Conservation (phyloP, 2,797 vertebrate species). For the Neoniphon sammara region DNA sequence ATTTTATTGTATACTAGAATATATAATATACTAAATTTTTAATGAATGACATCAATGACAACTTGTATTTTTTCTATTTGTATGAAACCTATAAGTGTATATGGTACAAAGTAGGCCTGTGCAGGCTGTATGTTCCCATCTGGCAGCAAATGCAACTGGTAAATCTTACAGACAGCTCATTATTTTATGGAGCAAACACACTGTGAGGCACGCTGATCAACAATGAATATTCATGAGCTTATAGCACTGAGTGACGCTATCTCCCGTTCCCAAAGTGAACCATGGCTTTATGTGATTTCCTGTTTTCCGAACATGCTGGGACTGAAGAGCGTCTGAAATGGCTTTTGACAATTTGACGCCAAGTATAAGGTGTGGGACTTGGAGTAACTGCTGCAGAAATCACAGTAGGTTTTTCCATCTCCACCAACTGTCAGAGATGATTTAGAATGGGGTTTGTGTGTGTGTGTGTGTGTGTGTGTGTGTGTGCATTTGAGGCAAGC, state of each 20-base stretch:
- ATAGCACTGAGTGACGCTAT: too few species aligned
- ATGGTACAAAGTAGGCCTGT: too few species aligned
- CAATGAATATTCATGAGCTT: background rate
- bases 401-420: background rate
- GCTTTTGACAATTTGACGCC: background rate
- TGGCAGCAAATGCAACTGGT: background rate
- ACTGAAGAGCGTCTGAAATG: background rate
- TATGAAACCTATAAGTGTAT: too few species aligned
- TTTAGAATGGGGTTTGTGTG: background rate
- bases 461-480: slow-evolving; percentile 14
- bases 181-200: background rate
- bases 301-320: background rate
- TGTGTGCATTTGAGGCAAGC: background rate
- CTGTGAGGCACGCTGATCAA: background rate
- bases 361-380: background rate
- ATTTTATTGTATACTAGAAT: background rate
- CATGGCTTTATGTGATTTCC: background rate
- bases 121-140: too few species aligned
- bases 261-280: background rate
- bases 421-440: background rate
- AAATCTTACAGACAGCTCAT: background rate
- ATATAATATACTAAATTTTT: too few species aligned
- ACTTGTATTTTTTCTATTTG: background rate
- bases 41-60: background rate
- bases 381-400: background rate